Evolutionary conservation across 2,113 vertebrate genomes (phyloP).

Genomic region (Clupea harengus): DNA sequence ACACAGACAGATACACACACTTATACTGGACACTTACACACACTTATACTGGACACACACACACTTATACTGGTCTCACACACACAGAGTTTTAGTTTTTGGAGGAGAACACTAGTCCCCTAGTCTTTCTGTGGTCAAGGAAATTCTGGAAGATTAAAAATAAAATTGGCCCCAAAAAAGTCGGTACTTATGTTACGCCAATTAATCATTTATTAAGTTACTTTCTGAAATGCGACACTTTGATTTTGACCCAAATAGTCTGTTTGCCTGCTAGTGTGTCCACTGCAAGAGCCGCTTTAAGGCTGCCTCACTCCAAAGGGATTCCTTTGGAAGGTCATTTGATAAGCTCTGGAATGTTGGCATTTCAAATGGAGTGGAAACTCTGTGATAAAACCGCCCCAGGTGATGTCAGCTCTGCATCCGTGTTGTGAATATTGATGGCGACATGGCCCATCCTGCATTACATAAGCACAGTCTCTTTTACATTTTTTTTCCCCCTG

Average conservation of each 20-base stretch:
- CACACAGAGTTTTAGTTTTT: not conserved
- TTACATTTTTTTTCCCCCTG: too few relatives aligned
- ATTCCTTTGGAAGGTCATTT: not conserved
- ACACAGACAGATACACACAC: too few relatives aligned
- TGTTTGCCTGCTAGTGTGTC: not conserved
- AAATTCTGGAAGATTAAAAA: not conserved
- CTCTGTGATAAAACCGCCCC: not conserved
- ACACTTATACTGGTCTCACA: too few relatives aligned
- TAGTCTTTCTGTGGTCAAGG: not conserved
- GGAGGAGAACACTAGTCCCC: not conserved
- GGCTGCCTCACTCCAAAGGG: not conserved
- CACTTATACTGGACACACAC: not conserved
- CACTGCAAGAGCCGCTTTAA: not conserved
- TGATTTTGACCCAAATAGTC: not conserved
- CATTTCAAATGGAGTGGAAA: not conserved
- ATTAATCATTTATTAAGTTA: not conserved
- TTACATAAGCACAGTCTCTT: not conserved
- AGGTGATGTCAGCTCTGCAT: not conserved
- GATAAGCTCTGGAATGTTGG: not conserved
- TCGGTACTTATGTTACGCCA: not conserved
- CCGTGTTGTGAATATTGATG: not conserved
- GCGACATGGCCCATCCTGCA: too few relatives aligned
- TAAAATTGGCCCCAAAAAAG: too few relatives aligned
- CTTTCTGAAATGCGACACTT: not conserved
- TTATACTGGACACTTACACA: slow-evolving; percentile 27